phyloP scores from a whole-genome alignment of 2,113 vertebrate species.

The Eonycteris spelaea region DNA sequence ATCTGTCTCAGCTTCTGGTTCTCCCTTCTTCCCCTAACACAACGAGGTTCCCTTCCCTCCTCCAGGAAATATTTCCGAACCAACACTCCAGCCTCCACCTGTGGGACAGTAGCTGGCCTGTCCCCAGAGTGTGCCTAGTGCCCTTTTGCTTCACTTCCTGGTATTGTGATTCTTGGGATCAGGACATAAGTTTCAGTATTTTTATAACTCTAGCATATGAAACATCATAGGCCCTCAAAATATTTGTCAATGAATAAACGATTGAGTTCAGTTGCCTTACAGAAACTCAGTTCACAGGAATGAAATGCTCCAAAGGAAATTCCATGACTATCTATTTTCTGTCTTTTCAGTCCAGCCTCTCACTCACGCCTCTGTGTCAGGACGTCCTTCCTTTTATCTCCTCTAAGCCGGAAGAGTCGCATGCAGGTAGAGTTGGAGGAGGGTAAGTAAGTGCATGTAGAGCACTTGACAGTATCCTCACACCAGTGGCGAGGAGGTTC shows the following conservation, averaged over 20 bases:
- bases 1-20: rapidly evolving
- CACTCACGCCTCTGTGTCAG: background rate
- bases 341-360: background rate
- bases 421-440: background rate
- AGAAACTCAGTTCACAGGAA: background rate
- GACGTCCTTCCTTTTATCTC: background rate
- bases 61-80: background rate
- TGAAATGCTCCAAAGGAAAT: background rate
- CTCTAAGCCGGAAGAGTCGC: rapidly evolving
- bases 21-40: background rate
- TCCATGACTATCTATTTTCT: background rate
- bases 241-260: background rate
- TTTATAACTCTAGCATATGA: background rate
- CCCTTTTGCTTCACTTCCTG: background rate
- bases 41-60: background rate
- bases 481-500: background rate
- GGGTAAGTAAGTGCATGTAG: rapidly evolving
- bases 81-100: background rate
- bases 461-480: rapidly evolving
- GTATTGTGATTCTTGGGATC: background rate
- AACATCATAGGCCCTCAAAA: background rate
- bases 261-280: background rate
- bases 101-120: background rate
- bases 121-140: background rate
- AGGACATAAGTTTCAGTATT: background rate